Conservation (phyloP, 2,888 invertebrate species). For the Dynastes tityus region DNA sequence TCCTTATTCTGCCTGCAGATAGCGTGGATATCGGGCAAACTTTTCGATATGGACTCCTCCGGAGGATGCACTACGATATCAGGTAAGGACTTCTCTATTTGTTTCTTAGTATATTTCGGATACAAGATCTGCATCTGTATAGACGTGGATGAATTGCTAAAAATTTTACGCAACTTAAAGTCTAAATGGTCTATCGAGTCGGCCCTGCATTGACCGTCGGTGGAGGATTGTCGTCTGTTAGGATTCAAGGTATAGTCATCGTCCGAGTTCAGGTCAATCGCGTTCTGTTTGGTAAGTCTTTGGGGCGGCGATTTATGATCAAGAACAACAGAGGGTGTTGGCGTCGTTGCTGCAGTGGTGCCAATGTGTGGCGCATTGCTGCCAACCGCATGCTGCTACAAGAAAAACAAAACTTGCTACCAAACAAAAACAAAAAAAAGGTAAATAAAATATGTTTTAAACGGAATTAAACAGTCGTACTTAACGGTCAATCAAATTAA, state of each 20-base stretch:
- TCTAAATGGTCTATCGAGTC: slow-evolving; percentile 31
- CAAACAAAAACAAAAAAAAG: slow-evolving; percentile 56
- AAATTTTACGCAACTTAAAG: slow-evolving; percentile 34
- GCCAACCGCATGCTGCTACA: slow-evolving; percentile 68
- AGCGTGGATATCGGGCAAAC: slow-evolving; percentile 66
- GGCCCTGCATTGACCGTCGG: background rate
- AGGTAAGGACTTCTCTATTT: slow-evolving; percentile 36
- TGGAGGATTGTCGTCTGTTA: background rate
- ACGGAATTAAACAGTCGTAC: too few relatives aligned
- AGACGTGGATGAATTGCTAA: slow-evolving; percentile 27
- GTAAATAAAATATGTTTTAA: too few relatives aligned
- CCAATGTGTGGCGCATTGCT: slow-evolving; percentile 63
- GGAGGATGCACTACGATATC: slow-evolving; percentile 58
- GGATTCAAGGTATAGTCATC: slow-evolving; percentile 21
- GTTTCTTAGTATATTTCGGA: slow-evolving; percentile 31
- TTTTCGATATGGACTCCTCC: slow-evolving; percentile 63
- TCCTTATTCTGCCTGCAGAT: slow-evolving; percentile 47
- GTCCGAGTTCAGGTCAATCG: slow-evolving; percentile 39
- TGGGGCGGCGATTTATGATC: slow-evolving; percentile 33
- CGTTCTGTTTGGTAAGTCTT: slow-evolving; percentile 43
- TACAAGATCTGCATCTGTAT: slow-evolving; percentile 41
- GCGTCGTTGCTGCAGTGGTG: slow-evolving; percentile 61
- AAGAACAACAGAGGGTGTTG: background rate
- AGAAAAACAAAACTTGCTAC: slow-evolving; percentile 63
- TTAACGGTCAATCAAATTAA: too few relatives aligned